phyloP scores from a whole-genome alignment of 2,888 invertebrate genomes.

The Dicranocentrus wangi region DNA sequence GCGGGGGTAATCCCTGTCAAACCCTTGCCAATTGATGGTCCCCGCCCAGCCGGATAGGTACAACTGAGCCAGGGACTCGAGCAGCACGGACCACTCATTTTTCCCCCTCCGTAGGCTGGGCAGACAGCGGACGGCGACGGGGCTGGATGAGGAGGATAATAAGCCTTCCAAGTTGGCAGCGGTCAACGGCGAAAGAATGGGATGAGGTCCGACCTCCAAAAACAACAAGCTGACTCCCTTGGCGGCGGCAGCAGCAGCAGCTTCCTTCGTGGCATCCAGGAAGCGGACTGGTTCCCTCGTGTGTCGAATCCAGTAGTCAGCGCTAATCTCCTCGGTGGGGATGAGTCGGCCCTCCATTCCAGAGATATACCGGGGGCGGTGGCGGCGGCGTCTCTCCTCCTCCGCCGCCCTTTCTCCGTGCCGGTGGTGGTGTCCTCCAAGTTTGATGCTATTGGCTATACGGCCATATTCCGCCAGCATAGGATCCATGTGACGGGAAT shows the following conservation, averaged over 20 bases:
- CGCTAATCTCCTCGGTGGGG: not conserved
- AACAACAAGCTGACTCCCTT: not conserved
- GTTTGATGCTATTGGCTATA: not conserved
- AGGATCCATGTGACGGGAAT: too few species aligned
- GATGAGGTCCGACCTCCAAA: not conserved
- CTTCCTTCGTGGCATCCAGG: not conserved
- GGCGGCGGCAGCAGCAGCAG: too few species aligned
- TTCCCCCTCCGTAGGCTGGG: too few species aligned
- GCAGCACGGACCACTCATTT: conserved; percentile 18
- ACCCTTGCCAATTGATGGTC: conserved; percentile 24
- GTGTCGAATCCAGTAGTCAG: not conserved
- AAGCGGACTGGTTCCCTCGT: not conserved
- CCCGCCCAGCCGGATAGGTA: conserved; percentile 25
- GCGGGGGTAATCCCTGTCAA: conserved; percentile 4
- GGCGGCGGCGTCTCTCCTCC: too few species aligned
- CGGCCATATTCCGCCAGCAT: conserved; percentile 46
- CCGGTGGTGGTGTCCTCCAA: not conserved
- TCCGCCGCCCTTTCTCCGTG: not conserved
- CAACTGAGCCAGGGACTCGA: not conserved
- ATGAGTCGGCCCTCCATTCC: too few species aligned
- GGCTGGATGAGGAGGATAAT: too few species aligned
- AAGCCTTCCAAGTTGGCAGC: too few species aligned
- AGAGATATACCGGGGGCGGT: not conserved
- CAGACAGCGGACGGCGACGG: too few species aligned
- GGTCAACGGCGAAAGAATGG: too few species aligned